phyloP scores from a whole-genome alignment of 2,888 invertebrate species.

The Eulithis testata region DNA sequence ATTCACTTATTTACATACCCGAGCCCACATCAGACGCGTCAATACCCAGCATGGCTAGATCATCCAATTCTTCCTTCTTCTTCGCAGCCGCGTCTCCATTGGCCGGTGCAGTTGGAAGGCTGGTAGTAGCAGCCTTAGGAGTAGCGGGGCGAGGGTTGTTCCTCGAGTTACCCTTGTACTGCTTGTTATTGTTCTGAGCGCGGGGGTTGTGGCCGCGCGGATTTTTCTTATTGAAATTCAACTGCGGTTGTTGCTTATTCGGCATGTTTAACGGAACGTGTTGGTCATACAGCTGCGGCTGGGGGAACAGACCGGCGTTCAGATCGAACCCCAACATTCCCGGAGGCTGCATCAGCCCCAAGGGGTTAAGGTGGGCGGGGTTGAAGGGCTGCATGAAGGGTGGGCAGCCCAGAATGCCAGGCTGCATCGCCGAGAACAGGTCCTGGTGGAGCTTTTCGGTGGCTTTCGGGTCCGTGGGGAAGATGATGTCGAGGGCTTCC shows the following conservation, averaged over 20 bases:
- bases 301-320: slow-evolving; percentile 61
- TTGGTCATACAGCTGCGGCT: slow-evolving; percentile 69
- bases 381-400: slow-evolving; percentile 47
- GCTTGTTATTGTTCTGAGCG: slow-evolving; percentile 29
- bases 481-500: slow-evolving; percentile 87
- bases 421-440: slow-evolving; percentile 45
- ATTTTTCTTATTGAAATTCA: slow-evolving; percentile 32
- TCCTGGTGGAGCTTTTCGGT: slow-evolving; percentile 46
- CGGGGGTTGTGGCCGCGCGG: slow-evolving; percentile 21
- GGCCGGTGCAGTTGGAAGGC: neutral
- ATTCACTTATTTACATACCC: slow-evolving; percentile 50
- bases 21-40: slow-evolving; percentile 91
- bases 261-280: slow-evolving; percentile 67
- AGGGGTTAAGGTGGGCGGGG: slow-evolving; percentile 46
- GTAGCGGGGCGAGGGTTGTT: slow-evolving; percentile 22
- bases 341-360: slow-evolving; percentile 46
- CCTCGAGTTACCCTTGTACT: slow-evolving; percentile 42
- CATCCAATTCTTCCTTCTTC: slow-evolving; percentile 86
- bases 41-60: slow-evolving; percentile 93
- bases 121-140: neutral
- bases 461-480: slow-evolving; percentile 72
- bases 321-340: slow-evolving; percentile 73
- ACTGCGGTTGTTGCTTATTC: slow-evolving; percentile 17
- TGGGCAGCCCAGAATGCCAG: slow-evolving; percentile 47
- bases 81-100: slow-evolving; percentile 45